A percentile compares a stretch with the other conserved stretches of the same genome.
Conservation (phyloP, 2,888 invertebrate genomes). For the Heliconius cydno region DNA sequence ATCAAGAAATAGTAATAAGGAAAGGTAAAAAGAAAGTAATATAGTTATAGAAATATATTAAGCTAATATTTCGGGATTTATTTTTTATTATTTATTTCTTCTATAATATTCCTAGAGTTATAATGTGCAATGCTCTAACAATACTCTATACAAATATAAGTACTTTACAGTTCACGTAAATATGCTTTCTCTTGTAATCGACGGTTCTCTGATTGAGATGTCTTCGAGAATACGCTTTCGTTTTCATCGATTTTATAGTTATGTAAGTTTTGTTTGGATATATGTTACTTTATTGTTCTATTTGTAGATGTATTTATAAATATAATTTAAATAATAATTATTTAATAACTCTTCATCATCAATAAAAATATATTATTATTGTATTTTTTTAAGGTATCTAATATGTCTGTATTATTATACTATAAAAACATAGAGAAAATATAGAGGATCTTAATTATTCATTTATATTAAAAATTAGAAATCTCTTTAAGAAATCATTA, state of each 20-base stretch:
- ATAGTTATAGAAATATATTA: too few species aligned
- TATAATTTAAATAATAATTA: not conserved
- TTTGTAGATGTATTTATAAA: not conserved
- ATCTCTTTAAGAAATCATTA: not conserved
- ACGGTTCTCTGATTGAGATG: constrained; percentile 37
- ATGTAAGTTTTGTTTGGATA: constrained; percentile 14
- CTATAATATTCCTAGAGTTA: not conserved
- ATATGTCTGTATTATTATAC: too few species aligned
- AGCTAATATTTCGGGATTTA: too few species aligned
- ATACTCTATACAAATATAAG: not conserved
- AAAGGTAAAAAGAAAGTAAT: too few species aligned
- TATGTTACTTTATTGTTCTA: not conserved
- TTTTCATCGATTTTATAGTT: constrained; percentile 21
- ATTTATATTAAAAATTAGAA: not conserved
- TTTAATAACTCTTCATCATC: too few species aligned
- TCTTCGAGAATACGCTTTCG: constrained; percentile 32
- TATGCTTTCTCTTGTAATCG: constrained; percentile 47
- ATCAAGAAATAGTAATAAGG: not conserved
- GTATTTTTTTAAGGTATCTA: too few species aligned
- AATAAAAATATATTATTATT: too few species aligned
- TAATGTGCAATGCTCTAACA: not conserved
- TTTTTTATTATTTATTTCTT: not conserved
- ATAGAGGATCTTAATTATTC: not conserved
- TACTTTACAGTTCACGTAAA: not conserved
- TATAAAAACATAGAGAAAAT: too few species aligned